Percentiles rank a stretch among this genome's conserved stretches.
Evolutionary conservation across 2,797 vertebrate genomes (phyloP).

Genomic region (Scolopax rusticola): DNA sequence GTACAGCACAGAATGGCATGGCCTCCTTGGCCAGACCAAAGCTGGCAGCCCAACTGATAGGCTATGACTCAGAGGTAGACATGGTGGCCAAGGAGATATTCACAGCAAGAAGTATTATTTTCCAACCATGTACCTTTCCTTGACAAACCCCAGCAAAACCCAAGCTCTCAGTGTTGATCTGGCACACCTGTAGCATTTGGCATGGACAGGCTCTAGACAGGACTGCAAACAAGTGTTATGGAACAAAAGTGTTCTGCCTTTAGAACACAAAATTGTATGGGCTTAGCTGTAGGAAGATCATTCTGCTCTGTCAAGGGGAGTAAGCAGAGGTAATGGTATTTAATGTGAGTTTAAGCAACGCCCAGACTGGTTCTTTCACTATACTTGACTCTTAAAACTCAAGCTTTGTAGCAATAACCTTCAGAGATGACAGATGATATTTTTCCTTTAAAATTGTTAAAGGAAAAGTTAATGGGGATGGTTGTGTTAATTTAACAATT

Average conservation of each 20-base stretch:
- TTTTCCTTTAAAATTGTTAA: not conserved
- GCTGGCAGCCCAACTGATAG: not conserved
- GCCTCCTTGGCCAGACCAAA: not conserved
- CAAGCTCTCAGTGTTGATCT: not conserved
- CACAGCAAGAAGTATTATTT: not conserved
- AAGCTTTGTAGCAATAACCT: not conserved
- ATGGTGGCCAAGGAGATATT: not conserved
- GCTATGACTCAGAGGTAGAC: fast-evolving
- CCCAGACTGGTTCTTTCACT: not conserved
- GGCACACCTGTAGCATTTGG: not conserved
- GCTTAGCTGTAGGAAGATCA: too few relatives aligned
- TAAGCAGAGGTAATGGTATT: not conserved
- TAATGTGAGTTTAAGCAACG: not conserved
- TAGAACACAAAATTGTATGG: not conserved
- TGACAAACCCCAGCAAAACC: not conserved
- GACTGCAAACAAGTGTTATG: fast-evolving
- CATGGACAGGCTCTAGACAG: not conserved
- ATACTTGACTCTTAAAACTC: not conserved
- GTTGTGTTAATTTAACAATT: not conserved
- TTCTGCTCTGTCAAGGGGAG: not conserved
- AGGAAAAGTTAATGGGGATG: not conserved
- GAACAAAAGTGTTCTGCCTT: too few relatives aligned
- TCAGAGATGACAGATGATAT: not conserved
- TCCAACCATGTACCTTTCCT: not conserved
- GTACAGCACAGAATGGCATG: not conserved